phyloP scores from a whole-genome alignment of 2,113 vertebrate genomes.

The Pterophyllum scalare region DNA sequence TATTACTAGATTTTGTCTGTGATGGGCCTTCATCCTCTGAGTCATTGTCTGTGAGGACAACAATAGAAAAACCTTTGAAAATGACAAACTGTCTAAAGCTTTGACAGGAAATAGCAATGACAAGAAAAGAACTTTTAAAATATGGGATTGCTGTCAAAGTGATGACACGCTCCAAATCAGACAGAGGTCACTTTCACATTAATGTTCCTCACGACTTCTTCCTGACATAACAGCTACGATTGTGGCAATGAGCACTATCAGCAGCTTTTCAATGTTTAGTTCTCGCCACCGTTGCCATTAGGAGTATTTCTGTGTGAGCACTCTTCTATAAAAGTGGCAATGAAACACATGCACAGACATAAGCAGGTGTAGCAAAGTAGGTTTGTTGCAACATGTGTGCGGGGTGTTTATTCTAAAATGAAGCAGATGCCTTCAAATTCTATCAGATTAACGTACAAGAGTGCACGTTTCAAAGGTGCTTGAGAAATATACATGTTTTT shows the following conservation, averaged over 20 bases:
- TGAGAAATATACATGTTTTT: no score
- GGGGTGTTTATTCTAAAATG: no score
- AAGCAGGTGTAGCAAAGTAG: background rate
- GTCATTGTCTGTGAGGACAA: constrained; percentile 59
- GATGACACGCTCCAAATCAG: background rate
- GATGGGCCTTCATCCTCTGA: constrained; percentile 58
- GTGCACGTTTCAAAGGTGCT: no score
- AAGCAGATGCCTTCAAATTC: no score
- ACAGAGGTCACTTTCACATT: background rate
- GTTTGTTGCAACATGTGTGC: accelerated
- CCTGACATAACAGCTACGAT: background rate
- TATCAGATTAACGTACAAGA: no score
- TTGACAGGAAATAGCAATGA: background rate
- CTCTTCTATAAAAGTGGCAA: background rate
- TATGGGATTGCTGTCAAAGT: background rate
- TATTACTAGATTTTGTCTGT: constrained; percentile 24
- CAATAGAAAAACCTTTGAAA: background rate
- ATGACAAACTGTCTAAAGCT: background rate
- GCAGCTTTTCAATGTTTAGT: background rate
- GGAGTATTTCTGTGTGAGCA: no score
- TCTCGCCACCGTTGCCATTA: no score
- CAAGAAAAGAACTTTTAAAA: background rate
- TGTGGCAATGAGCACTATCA: background rate
- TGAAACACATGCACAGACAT: no score
- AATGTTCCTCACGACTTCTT: background rate